Percentiles rank a stretch among this genome's conserved stretches.
These are phyloP conservation scores for Carterocephalus palaemon DNA, from an alignment of 2,888 invertebrate species.

Conservation along the genomic window DNA sequence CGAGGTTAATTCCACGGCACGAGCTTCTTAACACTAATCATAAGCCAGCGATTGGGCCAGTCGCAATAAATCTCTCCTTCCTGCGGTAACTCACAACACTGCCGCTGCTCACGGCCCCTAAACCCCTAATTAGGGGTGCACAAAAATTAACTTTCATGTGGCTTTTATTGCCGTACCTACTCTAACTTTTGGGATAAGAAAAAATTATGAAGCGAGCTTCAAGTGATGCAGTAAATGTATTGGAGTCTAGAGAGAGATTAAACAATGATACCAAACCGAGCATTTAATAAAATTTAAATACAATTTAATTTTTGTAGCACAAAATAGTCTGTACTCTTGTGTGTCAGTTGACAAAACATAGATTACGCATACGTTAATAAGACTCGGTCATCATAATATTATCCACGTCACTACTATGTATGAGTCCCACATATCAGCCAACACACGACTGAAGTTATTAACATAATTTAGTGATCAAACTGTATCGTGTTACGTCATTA, in stretches of 20 bases:
- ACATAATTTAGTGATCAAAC: neutral
- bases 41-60: conserved; percentile 4
- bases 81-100: conserved; percentile 12
- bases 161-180: conserved; percentile 1
- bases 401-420: too few species aligned
- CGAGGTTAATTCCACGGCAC: too few species aligned
- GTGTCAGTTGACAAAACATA: too few species aligned
- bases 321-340: too few species aligned
- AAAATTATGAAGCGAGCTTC: neutral
- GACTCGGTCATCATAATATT: too few species aligned
- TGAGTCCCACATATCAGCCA: too few species aligned
- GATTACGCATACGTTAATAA: too few species aligned
- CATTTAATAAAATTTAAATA: too few species aligned
- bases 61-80: conserved; percentile 15
- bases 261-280: too few species aligned
- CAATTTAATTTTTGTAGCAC: too few species aligned
- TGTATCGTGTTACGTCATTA: conserved; percentile 3
- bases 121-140: conserved; percentile 18
- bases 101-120: too few species aligned
- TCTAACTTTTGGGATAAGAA: neutral
- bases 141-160: conserved; percentile 18
- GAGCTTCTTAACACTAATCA: conserved; percentile 12
- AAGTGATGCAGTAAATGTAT: neutral
- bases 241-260: neutral
- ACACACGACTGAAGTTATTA: too few species aligned